Evolutionary conservation across 1,140 invertebrate genomes (phyloP).

Genomic region (Diprion similis): DNA sequence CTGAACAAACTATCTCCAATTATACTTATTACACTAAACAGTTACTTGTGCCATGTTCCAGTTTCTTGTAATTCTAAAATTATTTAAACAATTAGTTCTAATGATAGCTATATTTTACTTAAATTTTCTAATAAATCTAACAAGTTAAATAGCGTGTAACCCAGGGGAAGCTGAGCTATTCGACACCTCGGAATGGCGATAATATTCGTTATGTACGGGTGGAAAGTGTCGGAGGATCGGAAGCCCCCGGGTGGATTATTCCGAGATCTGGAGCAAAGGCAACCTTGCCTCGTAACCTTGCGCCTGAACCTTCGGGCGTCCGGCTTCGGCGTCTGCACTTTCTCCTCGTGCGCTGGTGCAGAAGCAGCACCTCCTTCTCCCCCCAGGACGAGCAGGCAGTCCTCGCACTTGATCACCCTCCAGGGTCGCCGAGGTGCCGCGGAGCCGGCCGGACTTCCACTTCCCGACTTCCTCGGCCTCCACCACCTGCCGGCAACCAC

Average conservation of each 20-base stretch:
- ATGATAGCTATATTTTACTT: too few species aligned
- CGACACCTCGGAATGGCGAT: too few species aligned
- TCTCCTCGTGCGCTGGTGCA: conserved; percentile 37
- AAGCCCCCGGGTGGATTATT: background rate
- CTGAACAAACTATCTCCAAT: too few species aligned
- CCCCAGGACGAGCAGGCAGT: background rate
- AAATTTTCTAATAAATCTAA: too few species aligned
- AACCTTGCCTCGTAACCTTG: conserved; percentile 16
- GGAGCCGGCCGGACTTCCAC: background rate
- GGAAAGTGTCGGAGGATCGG: background rate
- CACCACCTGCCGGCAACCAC: conserved; percentile 26
- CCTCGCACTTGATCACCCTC: background rate
- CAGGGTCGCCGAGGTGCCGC: background rate
- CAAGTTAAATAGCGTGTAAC: too few species aligned
- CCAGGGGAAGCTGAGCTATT: too few species aligned
- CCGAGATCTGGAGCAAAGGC: conserved; percentile 10
- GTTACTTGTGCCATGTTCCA: too few species aligned
- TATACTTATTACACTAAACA: too few species aligned
- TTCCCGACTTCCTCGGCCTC: conserved; percentile 15
- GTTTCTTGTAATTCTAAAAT: too few species aligned
- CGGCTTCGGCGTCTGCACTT: conserved; percentile 47
- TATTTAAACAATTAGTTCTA: too few species aligned
- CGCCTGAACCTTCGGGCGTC: conserved; percentile 14
- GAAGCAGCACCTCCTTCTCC: background rate
- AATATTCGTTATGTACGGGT: background rate